phyloP scores from a whole-genome alignment of 2,888 invertebrate species.

The Subacronicta megacephala region DNA sequence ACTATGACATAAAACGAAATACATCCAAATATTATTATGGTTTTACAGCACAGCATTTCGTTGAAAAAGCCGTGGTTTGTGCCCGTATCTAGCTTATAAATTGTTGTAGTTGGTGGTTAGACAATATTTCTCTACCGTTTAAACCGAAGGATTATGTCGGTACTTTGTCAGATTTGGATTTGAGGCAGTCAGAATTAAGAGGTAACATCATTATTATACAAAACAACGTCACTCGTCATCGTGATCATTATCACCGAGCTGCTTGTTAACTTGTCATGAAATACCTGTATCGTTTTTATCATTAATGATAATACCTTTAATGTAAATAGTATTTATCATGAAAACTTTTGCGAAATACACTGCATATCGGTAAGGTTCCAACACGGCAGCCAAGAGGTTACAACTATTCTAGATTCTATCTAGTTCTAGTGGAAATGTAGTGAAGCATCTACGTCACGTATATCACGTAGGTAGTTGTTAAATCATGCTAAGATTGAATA shows the following conservation, averaged over 20 bases:
- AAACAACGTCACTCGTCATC: not conserved
- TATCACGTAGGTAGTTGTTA: conserved; percentile 39
- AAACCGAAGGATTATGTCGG: no score
- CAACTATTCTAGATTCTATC: conserved; percentile 34
- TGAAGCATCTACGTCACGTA: conserved; percentile 35
- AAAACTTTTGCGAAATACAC: not conserved
- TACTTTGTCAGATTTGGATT: no score
- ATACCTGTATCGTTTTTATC: conserved; percentile 3
- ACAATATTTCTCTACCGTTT: no score
- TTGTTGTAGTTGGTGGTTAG: no score
- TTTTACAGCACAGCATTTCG: no score
- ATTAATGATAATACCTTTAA: not conserved
- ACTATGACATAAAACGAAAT: conserved; percentile 8
- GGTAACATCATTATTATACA: no score
- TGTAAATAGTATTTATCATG: not conserved
- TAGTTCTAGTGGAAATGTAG: conserved; percentile 23
- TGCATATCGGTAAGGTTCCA: not conserved
- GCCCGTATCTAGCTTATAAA: no score
- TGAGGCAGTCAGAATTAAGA: not conserved
- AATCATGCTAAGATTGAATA: conserved; percentile 52
- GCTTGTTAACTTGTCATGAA: not conserved
- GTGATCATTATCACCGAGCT: not conserved
- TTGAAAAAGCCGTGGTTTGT: no score
- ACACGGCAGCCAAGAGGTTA: conserved; percentile 9
- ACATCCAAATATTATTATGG: not conserved